phyloP scores from a whole-genome alignment of 2,797 vertebrate species.

The Pseudomugil tenellus region DNA sequence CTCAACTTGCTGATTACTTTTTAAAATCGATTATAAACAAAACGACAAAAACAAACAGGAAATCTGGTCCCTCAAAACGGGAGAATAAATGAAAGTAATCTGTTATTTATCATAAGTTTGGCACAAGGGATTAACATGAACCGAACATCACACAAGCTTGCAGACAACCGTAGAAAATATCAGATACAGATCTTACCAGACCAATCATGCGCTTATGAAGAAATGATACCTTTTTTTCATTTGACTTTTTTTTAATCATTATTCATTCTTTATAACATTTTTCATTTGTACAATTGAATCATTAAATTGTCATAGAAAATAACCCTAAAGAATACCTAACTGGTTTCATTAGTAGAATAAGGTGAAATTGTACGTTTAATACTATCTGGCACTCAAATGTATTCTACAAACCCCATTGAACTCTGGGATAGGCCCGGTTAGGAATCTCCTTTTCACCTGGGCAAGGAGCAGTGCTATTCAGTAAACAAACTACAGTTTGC shows the following conservation, averaged over 20 bases:
- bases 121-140: constrained; percentile 99
- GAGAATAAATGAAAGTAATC: constrained; percentile 94
- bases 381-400: constrained; percentile 93
- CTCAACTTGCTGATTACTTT: constrained; percentile 97
- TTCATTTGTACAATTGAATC: constrained; percentile 94
- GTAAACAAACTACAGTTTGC: constrained; percentile 98
- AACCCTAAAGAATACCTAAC: constrained; percentile 91
- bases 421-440: constrained; percentile 83
- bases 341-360: constrained; percentile 94
- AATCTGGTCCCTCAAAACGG: constrained; percentile 90
- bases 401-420: constrained; percentile 87
- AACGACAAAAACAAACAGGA: constrained; percentile 89
- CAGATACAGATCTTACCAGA: constrained; percentile 95
- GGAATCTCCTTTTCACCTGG: constrained; percentile 77
- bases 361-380: constrained; percentile 93
- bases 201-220: constrained; percentile 99
- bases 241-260: constrained; percentile 79
- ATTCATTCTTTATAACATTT: background rate
- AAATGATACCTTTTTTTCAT: constrained; percentile 88
- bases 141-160: constrained; percentile 98
- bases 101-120: constrained; percentile 92
- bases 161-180: constrained; percentile 97
- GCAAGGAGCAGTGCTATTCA: constrained; percentile 96
- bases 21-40: constrained; percentile 99
- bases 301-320: constrained; percentile 93